These are phyloP conservation scores for Nomada fucata DNA, from an alignment of 2,888 invertebrate species.

Conservation along the genomic window DNA sequence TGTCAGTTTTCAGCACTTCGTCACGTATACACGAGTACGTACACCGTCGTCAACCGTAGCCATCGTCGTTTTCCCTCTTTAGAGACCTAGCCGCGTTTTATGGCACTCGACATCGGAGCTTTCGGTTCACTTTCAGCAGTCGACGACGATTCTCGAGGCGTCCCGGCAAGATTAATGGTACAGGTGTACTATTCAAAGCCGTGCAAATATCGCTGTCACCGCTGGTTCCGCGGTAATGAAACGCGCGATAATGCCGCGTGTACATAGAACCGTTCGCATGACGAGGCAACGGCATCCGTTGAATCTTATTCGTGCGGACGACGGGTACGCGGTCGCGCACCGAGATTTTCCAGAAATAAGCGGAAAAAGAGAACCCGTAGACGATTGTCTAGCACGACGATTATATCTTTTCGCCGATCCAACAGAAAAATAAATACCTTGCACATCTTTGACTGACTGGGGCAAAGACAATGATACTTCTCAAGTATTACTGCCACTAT, in stretches of 20 bases:
- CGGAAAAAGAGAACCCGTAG: conserved; percentile 14
- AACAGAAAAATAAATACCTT: no score
- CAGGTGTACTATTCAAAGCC: conserved; percentile 57
- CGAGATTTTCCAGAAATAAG: conserved; percentile 32
- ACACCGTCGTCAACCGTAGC: conserved; percentile 9
- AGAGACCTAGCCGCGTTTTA: conserved; percentile 39
- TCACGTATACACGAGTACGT: conserved; percentile 45
- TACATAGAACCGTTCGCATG: conserved; percentile 48
- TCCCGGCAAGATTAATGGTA: conserved; percentile 61
- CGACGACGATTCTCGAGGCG: conserved; percentile 49
- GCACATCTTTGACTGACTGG: not conserved
- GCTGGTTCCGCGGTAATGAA: conserved; percentile 63
- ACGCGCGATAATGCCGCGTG: conserved; percentile 58
- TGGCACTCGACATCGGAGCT: conserved; percentile 47
- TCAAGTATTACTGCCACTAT: no score
- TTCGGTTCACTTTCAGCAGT: conserved; percentile 54
- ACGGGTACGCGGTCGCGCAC: not conserved
- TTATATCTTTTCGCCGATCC: no score
- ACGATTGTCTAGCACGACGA: no score
- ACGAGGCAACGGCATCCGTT: conserved; percentile 29
- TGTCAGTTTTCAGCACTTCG: conserved; percentile 45
- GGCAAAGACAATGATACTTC: not conserved
- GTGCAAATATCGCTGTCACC: conserved; percentile 64
- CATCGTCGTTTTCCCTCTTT: conserved; percentile 34
- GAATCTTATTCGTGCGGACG: conserved; percentile 29